Conservation (phyloP, 2,888 invertebrate genomes). For the Pyrrhosoma nymphula region DNA sequence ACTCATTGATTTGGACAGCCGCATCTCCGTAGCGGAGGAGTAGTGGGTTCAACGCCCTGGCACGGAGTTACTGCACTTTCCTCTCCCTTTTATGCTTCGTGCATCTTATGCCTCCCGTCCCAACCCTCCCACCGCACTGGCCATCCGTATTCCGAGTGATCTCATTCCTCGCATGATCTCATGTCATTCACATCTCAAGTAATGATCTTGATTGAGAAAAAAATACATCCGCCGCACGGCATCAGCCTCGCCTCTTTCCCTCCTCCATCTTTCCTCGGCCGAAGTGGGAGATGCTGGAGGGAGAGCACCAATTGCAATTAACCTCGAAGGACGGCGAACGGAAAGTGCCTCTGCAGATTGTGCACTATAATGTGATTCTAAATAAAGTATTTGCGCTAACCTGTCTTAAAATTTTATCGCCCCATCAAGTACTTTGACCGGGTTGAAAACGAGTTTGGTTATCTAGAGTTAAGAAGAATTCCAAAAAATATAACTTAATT, state of each 20-base stretch:
- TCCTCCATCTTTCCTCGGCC: not conserved
- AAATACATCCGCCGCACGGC: not conserved
- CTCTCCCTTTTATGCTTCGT: not conserved
- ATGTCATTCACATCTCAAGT: not conserved
- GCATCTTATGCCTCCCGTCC: not conserved
- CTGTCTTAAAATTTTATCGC: too few relatives aligned
- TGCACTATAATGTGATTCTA: too few relatives aligned
- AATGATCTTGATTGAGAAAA: not conserved
- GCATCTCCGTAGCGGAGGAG: not conserved
- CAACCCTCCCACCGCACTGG: not conserved
- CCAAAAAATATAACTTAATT: too few relatives aligned
- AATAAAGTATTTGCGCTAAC: too few relatives aligned
- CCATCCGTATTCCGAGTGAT: not conserved
- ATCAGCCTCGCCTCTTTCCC: not conserved
- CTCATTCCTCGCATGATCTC: constrained; percentile 4
- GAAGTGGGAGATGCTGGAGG: not conserved
- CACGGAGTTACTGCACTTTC: not conserved
- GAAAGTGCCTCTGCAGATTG: too few relatives aligned
- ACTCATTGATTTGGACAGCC: not conserved
- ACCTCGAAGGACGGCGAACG: too few relatives aligned
- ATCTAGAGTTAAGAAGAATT: too few relatives aligned
- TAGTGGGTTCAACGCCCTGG: not conserved
- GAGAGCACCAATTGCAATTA: too few relatives aligned
- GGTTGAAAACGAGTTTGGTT: too few relatives aligned
- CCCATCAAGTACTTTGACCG: too few relatives aligned